A percentile compares a stretch with the other conserved stretches of the same genome.
Conservation (phyloP, 2,888 invertebrate species). For the Aproaerema taeniolella region DNA sequence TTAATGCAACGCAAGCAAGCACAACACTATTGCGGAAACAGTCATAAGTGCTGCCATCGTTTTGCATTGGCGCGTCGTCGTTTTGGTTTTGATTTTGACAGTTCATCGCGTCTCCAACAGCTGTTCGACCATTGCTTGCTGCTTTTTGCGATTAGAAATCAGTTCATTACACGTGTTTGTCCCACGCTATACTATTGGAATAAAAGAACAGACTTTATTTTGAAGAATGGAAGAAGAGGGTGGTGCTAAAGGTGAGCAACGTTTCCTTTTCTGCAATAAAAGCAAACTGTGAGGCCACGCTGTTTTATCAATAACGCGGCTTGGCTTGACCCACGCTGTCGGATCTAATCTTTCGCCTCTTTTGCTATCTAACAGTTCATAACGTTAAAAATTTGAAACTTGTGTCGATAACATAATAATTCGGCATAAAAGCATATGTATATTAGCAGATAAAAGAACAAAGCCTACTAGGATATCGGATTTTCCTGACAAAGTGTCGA, state of each 20-base stretch:
- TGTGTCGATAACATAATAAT: no score
- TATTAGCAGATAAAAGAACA: no score
- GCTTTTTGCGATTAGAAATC: conserved; percentile 45
- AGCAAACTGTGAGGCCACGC: conserved; percentile 9
- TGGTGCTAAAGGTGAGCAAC: conserved; percentile 47
- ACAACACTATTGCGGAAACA: conserved; percentile 25
- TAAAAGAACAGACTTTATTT: conserved; percentile 18
- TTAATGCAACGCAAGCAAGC: background rate
- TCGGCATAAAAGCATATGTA: no score
- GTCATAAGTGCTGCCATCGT: conserved; percentile 36
- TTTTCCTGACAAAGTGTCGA: no score
- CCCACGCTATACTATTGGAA: conserved; percentile 24
- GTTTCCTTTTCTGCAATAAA: conserved; percentile 14
- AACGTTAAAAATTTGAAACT: no score
- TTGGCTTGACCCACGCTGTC: conserved; percentile 8
- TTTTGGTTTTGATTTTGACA: conserved; percentile 61
- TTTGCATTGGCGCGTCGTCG: conserved; percentile 30
- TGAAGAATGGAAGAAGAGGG: conserved; percentile 55
- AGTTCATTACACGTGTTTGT: conserved; percentile 52
- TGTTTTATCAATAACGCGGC: conserved; percentile 19
- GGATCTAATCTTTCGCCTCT: no score
- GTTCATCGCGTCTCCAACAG: conserved; percentile 65
- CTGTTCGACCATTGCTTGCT: conserved; percentile 53
- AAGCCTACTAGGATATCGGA: no score
- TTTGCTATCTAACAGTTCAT: no score